Conservation (phyloP, 2,888 invertebrate genomes). For the Galeopsomyia nigrocyanea region DNA sequence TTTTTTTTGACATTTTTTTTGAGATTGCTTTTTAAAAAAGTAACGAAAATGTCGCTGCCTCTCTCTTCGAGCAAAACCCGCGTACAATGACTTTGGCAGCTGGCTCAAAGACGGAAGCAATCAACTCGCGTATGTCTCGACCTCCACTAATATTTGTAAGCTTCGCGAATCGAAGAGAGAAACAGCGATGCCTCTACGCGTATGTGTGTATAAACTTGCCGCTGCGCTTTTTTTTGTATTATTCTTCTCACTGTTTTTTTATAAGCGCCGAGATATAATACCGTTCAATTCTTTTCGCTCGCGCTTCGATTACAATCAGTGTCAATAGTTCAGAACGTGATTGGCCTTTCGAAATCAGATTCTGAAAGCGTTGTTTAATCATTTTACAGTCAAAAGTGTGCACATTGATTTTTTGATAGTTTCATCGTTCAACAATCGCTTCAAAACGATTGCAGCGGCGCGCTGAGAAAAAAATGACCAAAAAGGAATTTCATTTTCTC, state of each 20-base stretch:
- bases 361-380: slow-evolving; percentile 1
- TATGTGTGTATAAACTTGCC: slow-evolving; percentile 46
- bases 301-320: slow-evolving; percentile 23
- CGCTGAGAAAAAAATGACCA: slow-evolving; percentile 17
- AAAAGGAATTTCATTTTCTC: slow-evolving; percentile 26
- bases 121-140: slow-evolving; percentile 24
- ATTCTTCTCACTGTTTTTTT: slow-evolving; percentile 36
- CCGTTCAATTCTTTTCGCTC: slow-evolving; percentile 25
- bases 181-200: slow-evolving; percentile 48
- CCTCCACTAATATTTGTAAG: slow-evolving; percentile 33
- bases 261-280: slow-evolving; percentile 29
- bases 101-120: slow-evolving; percentile 32
- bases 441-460: slow-evolving; percentile 9
- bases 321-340: not conserved
- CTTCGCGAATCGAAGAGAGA: slow-evolving; percentile 50
- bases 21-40: slow-evolving; percentile 48
- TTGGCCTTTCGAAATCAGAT: slow-evolving; percentile 13
- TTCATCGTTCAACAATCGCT: not conserved
- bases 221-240: slow-evolving; percentile 38
- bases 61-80: slow-evolving; percentile 42
- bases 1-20: slow-evolving; percentile 45
- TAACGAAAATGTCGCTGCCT: slow-evolving; percentile 49
- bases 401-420: not conserved
- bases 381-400: slow-evolving; percentile 12
- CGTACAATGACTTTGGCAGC: slow-evolving; percentile 43